Evolutionary conservation across 2,797 vertebrate genomes (phyloP), one percentile per base, ranked within the genome.

Genomic region (Alfaro cultratus): DNA sequence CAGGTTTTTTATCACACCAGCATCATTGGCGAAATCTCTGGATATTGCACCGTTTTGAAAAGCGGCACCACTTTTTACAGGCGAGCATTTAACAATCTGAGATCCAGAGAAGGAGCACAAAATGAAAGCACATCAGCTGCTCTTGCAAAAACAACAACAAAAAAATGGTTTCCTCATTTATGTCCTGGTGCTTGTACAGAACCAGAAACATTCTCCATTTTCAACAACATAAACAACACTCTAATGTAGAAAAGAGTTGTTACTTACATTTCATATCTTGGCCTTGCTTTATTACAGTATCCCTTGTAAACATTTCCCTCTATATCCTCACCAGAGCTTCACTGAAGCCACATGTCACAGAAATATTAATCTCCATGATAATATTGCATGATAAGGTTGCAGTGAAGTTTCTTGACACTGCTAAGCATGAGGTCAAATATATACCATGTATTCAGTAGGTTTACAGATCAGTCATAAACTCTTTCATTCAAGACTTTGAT

Each of bases 1-100:
- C 26, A n/a, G 10, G 9, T 15, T 70, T 45, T 43, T n/a, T 45
- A 45, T 71, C 39, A 71, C 23, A n/a, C 23, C 45, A 45, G 11
- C 41, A 8, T 45, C 23, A 2, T 26, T 68, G 49, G 41, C 3
- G 1, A 71, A 85, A 76, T 68, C 41, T 57, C 1, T 45, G 26
- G 70, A 36, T 39, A 80, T 46, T 57, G 23, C 15, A 84, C 78
- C 84, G 3, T 67, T 34, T n/a, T 64, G 15, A 85, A 72, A 83
- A 87, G 81, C 73, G 82, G 57, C 41, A 64, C 0, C 26, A n/a
- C 55, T 57, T 18, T 80, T 57, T 74, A 11, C 8, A 26, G 64
- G 21, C 34, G 36, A 64, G 34, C 16, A 2, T 64, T 36, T 36
- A 64, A 64, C 29, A 64, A 64, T 7, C 23, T 31, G 23, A 74